A percentile compares a stretch with the other conserved stretches of the same genome.
These are phyloP conservation scores for Antechinus flavipes DNA, from an alignment of 2,113 vertebrate genomes.

Conservation along the genomic window DNA sequence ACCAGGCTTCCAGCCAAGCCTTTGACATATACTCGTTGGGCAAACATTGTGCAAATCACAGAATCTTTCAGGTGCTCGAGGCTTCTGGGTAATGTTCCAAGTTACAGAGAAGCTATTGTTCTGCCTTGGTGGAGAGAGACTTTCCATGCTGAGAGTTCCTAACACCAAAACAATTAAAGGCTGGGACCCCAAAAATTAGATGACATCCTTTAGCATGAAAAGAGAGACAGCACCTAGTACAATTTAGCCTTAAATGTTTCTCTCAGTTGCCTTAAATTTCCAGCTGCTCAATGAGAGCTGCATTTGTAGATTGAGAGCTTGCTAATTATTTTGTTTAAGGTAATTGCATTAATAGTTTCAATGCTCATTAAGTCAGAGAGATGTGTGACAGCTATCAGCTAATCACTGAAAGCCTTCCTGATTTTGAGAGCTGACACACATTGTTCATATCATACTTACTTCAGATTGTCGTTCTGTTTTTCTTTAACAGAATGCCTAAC, in stretches of 20 bases:
- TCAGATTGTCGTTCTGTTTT: slow-evolving; percentile 48
- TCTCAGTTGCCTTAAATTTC: slow-evolving; percentile 18
- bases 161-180: background rate
- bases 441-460: slow-evolving; percentile 53
- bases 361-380: slow-evolving; percentile 55
- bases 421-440: slow-evolving; percentile 31
- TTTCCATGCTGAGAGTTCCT: background rate
- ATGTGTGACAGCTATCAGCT: slow-evolving; percentile 39
- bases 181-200: background rate
- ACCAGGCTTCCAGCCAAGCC: background rate
- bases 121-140: background rate
- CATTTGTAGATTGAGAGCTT: background rate
- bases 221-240: background rate
- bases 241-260: background rate
- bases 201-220: background rate
- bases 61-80: background rate
- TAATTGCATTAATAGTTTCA: slow-evolving; percentile 58
- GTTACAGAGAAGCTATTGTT: background rate
- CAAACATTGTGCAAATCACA: background rate
- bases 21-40: background rate
- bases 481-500: slow-evolving; percentile 36
- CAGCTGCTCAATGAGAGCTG: slow-evolving; percentile 25
- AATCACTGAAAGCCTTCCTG: slow-evolving; percentile 44
- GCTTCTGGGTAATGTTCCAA: background rate
- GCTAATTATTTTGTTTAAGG: slow-evolving; percentile 64